These are phyloP conservation scores for Proctacanthus coquilletti DNA, from an alignment of 1,140 invertebrate genomes.

Conservation along the genomic window DNA sequence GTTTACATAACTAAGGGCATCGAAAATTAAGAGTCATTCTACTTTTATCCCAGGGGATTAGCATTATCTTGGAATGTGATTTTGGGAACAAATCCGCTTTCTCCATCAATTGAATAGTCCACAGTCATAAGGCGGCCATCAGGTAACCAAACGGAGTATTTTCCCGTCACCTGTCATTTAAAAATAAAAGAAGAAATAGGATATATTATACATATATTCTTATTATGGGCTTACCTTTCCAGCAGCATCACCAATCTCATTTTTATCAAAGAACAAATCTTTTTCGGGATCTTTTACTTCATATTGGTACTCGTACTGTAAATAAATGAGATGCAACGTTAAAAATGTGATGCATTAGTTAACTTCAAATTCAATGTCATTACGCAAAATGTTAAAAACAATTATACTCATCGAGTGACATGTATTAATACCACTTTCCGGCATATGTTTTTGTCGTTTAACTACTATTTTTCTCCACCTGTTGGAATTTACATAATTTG, in stretches of 20 bases:
- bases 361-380: not conserved
- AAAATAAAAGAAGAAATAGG: constrained; percentile 1
- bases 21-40: too few species aligned
- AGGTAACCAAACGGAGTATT: constrained; percentile 47
- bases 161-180: constrained; percentile 30
- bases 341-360: not conserved
- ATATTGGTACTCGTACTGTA: constrained; percentile 52
- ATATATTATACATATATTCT: constrained; percentile 3
- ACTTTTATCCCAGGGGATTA: constrained; percentile 30
- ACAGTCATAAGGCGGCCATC: constrained; percentile 52
- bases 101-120: constrained; percentile 46
- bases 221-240: constrained; percentile 32
- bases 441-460: too few species aligned
- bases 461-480: too few species aligned
- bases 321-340: constrained; percentile 15
- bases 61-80: constrained; percentile 42
- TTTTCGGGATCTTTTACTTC: constrained; percentile 52
- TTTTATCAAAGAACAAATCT: constrained; percentile 44
- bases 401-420: too few species aligned
- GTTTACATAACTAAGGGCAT: too few species aligned
- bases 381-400: too few species aligned
- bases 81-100: constrained; percentile 50
- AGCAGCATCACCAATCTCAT: constrained; percentile 41
- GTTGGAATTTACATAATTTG: too few species aligned
- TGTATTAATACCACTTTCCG: too few species aligned